Evolutionary conservation across 1,140 invertebrate species (phyloP).

Genomic region (Caerostris darwini): DNA sequence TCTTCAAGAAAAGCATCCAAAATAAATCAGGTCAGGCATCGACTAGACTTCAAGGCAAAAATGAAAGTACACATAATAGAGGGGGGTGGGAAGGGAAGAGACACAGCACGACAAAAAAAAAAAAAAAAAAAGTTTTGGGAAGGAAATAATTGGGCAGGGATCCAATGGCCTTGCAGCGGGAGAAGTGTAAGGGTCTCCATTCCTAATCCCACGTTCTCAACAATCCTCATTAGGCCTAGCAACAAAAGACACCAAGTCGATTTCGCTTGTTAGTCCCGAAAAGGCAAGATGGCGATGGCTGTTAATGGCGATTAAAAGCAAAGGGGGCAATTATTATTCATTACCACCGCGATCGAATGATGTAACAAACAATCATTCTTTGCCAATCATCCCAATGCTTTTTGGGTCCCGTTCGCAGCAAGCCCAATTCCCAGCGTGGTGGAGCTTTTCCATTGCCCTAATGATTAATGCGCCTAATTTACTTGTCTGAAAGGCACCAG

Average conservation of each 20-base stretch:
- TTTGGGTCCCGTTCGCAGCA: not conserved
- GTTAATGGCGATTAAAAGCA: conserved; percentile 76
- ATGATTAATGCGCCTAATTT: conserved; percentile 73
- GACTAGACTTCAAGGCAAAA: conserved; percentile 53
- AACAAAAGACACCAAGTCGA: not conserved
- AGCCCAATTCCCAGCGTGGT: not conserved
- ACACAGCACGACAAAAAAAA: not conserved
- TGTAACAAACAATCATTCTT: conserved; percentile 65
- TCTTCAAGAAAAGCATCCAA: conserved; percentile 42
- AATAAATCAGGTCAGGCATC: conserved; percentile 62
- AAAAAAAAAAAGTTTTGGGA: conserved; percentile 56
- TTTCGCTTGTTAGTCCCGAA: not conserved
- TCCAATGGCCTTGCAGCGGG: conserved; percentile 52
- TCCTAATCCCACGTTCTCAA: conserved; percentile 18
- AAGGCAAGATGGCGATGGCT: not conserved
- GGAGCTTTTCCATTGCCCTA: conserved; percentile 33
- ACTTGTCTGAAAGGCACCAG: conserved; percentile 37
- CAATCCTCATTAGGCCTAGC: conserved; percentile 65
- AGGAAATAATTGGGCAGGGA: conserved; percentile 75
- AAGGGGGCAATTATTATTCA: conserved; percentile 73
- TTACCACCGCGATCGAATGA: conserved; percentile 50
- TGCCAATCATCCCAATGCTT: conserved; percentile 3
- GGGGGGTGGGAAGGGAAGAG: not conserved
- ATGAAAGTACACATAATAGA: conserved; percentile 55
- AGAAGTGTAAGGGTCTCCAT: conserved; percentile 50